Percentiles rank a stretch among this genome's conserved stretches.
Conservation (phyloP, 1,140 invertebrate species). For the Megathymus violae region DNA sequence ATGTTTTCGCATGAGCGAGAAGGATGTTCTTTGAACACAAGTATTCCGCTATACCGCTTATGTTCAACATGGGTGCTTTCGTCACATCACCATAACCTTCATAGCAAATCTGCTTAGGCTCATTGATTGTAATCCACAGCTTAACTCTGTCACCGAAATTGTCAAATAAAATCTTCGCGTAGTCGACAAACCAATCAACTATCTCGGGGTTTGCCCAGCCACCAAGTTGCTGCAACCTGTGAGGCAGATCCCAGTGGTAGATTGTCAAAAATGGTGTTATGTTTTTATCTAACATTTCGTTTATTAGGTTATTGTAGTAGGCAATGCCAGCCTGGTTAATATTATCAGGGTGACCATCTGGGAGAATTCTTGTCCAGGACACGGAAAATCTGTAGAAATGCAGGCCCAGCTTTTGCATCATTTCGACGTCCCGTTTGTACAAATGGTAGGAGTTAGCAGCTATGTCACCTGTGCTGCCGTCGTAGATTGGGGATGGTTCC, state of each 20-base stretch:
- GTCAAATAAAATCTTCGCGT: conserved; percentile 84
- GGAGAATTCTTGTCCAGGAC: conserved; percentile 86
- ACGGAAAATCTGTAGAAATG: conserved; percentile 87
- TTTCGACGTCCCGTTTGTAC: conserved; percentile 76
- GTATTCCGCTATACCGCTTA: conserved; percentile 83
- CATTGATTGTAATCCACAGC: conserved; percentile 88
- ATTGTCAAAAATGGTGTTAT: conserved; percentile 85
- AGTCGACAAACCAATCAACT: conserved; percentile 85
- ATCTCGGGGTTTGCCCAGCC: conserved; percentile 86
- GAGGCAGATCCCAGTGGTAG: conserved; percentile 88
- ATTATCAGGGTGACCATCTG: conserved; percentile 82
- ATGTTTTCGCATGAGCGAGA: conserved; percentile 85
- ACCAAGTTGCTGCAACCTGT: conserved; percentile 84
- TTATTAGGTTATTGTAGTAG: conserved; percentile 86
- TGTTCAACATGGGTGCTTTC: conserved; percentile 81
- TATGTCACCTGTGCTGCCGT: conserved; percentile 61
- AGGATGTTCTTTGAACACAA: conserved; percentile 84
- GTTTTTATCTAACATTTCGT: conserved; percentile 79
- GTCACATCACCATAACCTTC: conserved; percentile 83
- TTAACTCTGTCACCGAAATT: conserved; percentile 86
- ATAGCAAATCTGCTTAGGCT: conserved; percentile 85
- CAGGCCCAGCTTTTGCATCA: conserved; percentile 74
- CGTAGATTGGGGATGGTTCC: conserved; percentile 36
- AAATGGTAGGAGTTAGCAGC: conserved; percentile 58
- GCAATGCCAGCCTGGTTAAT: conserved; percentile 85